These are phyloP conservation scores for Haliaeetus leucogaster DNA, from an alignment of 2,113 vertebrate species.

Conservation along the genomic window DNA sequence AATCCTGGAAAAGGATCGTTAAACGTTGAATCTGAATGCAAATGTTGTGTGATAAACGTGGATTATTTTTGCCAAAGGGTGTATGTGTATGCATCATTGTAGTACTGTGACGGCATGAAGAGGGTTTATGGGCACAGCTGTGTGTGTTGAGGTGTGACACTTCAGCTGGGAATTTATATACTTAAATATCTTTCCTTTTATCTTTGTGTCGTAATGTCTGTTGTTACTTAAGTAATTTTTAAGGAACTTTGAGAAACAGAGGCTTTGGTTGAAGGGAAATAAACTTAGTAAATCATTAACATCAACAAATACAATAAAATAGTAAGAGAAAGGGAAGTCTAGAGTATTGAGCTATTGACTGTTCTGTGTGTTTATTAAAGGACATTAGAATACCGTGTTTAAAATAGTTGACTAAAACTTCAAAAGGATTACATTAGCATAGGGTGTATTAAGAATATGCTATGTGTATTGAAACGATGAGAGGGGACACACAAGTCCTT, in stretches of 20 bases:
- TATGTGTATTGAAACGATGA: neutral
- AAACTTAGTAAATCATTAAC: slow-evolving; percentile 27
- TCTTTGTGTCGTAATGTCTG: neutral
- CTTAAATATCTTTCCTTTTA: neutral
- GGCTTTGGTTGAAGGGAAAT: neutral
- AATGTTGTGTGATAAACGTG: neutral
- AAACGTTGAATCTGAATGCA: neutral
- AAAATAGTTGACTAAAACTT: neutral
- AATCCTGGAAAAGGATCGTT: neutral
- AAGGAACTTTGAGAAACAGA: neutral
- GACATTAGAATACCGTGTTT: neutral
- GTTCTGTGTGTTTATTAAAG: neutral
- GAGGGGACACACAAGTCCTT: neutral
- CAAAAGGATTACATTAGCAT: neutral
- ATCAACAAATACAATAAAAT: neutral
- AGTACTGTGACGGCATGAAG: neutral
- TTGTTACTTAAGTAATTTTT: neutral
- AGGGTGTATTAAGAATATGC: neutral
- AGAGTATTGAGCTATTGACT: neutral
- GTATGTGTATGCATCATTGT: accelerated
- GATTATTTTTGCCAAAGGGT: neutral
- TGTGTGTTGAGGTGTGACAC: neutral
- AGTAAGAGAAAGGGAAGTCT: neutral
- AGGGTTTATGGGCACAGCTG: neutral
- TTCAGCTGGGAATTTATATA: slow-evolving; percentile 1